Percentiles rank a stretch among this genome's conserved stretches.
Evolutionary conservation across 2,113 vertebrate species (phyloP).

Genomic region (Lagopus muta): DNA sequence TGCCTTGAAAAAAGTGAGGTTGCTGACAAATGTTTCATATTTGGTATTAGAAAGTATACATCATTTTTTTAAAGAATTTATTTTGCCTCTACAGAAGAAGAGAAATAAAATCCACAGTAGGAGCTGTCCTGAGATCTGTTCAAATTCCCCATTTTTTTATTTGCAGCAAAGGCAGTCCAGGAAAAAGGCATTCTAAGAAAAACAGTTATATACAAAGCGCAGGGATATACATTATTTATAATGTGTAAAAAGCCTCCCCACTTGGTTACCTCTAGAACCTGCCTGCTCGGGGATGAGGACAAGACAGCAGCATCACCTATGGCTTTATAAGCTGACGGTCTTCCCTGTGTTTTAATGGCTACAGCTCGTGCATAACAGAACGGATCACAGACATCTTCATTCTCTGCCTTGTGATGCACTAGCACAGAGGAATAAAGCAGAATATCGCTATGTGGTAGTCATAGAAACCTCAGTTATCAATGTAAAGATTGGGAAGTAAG

Average conservation of each 20-base stretch:
- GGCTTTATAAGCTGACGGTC: not conserved
- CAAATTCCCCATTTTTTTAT: not conserved
- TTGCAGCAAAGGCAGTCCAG: not conserved
- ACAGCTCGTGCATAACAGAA: not conserved
- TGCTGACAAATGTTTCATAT: not conserved
- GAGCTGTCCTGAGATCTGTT: not conserved
- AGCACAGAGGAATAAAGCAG: not conserved
- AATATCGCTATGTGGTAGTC: not conserved
- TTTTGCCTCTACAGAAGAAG: not conserved
- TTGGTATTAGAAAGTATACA: not conserved
- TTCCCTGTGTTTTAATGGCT: slow-evolving; percentile 33
- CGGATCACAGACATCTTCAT: not conserved
- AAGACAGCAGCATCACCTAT: not conserved
- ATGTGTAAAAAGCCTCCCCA: not conserved
- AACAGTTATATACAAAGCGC: not conserved
- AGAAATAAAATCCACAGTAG: not conserved
- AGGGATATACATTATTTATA: not conserved
- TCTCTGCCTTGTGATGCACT: not conserved
- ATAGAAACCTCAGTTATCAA: slow-evolving; percentile 46
- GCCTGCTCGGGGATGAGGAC: not conserved
- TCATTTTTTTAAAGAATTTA: not conserved
- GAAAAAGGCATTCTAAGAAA: slow-evolving; percentile 15
- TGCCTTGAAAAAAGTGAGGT: not conserved
- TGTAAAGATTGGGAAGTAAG: slow-evolving; percentile 29
- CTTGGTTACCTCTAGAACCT: not conserved